Base-by-base conservation (phyloP, 2,113 vertebrate genomes). In the Collichthys lucidus region DNA sequence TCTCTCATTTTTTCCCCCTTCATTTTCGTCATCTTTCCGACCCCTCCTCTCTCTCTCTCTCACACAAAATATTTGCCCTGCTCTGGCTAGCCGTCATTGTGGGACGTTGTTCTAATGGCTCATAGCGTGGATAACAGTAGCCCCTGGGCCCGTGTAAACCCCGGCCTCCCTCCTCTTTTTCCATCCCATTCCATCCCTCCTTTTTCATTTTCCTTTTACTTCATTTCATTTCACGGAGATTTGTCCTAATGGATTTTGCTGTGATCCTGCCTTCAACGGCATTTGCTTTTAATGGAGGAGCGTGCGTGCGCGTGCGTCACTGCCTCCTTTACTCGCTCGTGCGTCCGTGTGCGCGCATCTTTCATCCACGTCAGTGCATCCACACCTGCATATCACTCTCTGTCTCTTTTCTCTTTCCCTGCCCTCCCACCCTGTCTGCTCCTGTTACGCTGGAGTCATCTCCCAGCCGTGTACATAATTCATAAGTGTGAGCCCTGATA, bases 201-300 rank as follows among this genome's bases (percentile, higher is more conserved):
- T 86, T 84, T 40, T 87, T 71, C 71, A 79, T 88, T 90, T 91
- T 83, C 84, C 81, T 93, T 91, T 84, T 75, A 84, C 82, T 91
- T 91, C 79, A 92, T 90, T 93, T 93, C 89, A 93, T 94, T 94
- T 94, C 87, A 91, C 79, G 71, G 91, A 91, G 90, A 90, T 93
- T 91, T 91, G 86, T 92, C 89, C 83, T 92, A 92, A 93, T 94
- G 92, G 88, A 90, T 92, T 91, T 92, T 56, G 42, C 80, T 84
- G 73, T 79, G 85, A 92, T 91, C 86, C 86, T 75, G 72, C 80
- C 81, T 89, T 82, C 87, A 91, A 87, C 84, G 86, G 86, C 84
- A 71, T 91, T 88, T 63, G 74, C 76, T 77, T 86, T 90, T 83
- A 90, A 90, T 87, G 89, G 89, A 85, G 60, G 76, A 69, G 66